Evolutionary conservation across 2,113 vertebrate species (phyloP).

Genomic region (Rousettus leschenaultii): DNA sequence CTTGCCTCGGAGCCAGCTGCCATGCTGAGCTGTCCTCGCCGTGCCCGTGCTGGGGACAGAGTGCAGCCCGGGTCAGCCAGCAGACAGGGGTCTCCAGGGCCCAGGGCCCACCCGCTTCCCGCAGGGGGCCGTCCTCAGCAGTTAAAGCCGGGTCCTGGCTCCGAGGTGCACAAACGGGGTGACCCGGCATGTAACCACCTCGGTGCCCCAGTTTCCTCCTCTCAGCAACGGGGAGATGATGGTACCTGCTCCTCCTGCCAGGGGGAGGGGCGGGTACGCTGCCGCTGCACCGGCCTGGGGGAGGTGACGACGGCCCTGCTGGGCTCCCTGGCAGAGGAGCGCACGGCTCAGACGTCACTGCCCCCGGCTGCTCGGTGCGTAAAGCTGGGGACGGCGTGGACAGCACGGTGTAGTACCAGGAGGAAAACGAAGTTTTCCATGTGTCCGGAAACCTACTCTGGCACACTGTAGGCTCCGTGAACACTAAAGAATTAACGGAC

Average conservation of each 20-base stretch:
- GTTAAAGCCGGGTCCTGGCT: not conserved
- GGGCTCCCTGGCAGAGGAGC: too few relatives aligned
- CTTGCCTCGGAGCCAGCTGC: constrained; percentile 29
- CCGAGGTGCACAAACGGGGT: accelerated
- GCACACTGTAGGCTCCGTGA: accelerated
- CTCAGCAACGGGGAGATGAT: not conserved
- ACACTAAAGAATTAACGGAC: not conserved
- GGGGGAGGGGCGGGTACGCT: accelerated
- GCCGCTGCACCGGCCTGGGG: not conserved
- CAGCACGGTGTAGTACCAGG: too few relatives aligned
- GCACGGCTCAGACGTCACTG: not conserved
- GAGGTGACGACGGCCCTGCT: not conserved
- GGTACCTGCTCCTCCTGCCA: too few relatives aligned
- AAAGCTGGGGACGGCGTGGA: not conserved
- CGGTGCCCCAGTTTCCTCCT: not conserved
- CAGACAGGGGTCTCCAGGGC: not conserved
- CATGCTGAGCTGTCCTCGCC: not conserved
- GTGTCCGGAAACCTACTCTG: not conserved
- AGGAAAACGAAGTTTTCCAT: too few relatives aligned
- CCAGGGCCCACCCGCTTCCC: accelerated
- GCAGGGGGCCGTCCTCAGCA: not conserved
- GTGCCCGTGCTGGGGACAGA: not conserved
- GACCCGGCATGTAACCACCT: too few relatives aligned
- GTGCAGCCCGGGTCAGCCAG: not conserved
- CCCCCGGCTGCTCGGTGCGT: not conserved